These are phyloP conservation scores for Troides helena DNA, from an alignment of 2,888 invertebrate genomes.

Conservation along the genomic window DNA sequence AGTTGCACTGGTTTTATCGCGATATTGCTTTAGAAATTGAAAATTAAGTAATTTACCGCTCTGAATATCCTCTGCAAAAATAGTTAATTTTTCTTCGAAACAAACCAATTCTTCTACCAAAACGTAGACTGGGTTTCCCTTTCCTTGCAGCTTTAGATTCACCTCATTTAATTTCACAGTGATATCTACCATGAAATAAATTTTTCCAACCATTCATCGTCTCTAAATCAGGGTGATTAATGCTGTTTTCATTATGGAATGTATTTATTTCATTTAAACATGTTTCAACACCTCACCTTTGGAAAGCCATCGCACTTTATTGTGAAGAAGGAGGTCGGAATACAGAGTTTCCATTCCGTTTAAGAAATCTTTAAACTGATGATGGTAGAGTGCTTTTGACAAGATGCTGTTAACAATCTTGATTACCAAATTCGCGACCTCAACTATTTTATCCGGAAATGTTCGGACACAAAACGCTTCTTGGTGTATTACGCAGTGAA, in stretches of 20 bases:
- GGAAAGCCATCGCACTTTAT: neutral
- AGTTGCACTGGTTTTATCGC: too few species aligned
- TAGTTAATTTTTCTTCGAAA: neutral
- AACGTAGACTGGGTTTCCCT: neutral
- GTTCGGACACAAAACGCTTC: constrained; percentile 4
- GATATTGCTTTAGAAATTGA: neutral
- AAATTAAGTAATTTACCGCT: neutral
- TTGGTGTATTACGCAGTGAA: constrained; percentile 1
- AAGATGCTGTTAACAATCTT: constrained; percentile 3
- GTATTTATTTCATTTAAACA: neutral
- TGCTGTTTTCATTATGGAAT: neutral
- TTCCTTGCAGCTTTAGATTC: neutral
- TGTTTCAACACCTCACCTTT: neutral
- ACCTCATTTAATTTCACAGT: neutral
- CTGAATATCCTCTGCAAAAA: neutral
- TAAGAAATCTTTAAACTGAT: neutral
- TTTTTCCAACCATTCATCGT: neutral
- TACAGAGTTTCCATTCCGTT: neutral
- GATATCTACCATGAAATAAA: neutral
- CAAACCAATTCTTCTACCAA: neutral
- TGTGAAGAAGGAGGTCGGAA: neutral
- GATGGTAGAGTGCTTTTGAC: neutral
- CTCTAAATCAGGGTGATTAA: neutral
- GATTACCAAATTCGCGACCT: neutral
- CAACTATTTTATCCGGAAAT: neutral